Percentiles rank a stretch among this genome's conserved stretches.
These are phyloP conservation scores for Rhadinocentrus ornatus DNA, from an alignment of 2,797 vertebrate genomes.

Conservation along the genomic window DNA sequence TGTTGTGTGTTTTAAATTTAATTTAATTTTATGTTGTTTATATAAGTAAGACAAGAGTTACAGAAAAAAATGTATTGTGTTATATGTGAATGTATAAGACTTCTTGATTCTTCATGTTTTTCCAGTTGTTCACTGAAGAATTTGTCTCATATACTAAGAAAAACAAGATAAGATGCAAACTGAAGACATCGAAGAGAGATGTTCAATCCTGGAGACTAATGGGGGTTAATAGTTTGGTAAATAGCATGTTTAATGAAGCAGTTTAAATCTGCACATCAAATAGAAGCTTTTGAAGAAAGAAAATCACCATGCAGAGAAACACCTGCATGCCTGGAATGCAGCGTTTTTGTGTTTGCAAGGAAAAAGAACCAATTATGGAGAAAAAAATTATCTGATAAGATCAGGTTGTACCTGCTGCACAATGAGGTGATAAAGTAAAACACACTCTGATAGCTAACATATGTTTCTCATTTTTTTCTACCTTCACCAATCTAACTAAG, in stretches of 20 bases:
- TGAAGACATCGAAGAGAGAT: not conserved
- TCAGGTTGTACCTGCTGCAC: not conserved
- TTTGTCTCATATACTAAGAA: not conserved
- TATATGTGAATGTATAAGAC: no score
- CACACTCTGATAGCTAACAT: conserved; percentile 28
- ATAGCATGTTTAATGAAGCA: not conserved
- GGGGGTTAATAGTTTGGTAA: not conserved
- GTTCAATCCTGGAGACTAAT: not conserved
- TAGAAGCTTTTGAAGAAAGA: not conserved
- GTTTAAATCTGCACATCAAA: conserved; percentile 8
- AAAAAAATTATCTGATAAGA: not conserved
- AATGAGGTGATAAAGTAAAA: conserved; percentile 30
- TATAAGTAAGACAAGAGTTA: no score
- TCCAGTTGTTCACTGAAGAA: not conserved
- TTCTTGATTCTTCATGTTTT: not conserved
- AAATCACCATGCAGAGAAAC: not conserved
- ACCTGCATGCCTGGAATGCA: not conserved
- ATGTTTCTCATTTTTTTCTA: conserved; percentile 4
- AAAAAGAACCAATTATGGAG: not conserved
- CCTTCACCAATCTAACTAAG: not conserved
- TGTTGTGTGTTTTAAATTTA: no score
- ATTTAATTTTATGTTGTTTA: no score
- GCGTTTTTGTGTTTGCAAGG: not conserved
- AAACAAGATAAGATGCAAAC: not conserved
- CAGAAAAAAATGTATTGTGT: no score